These are phyloP conservation scores for Condylura cristata DNA, from an alignment of 2,113 vertebrate species.

Conservation along the genomic window DNA sequence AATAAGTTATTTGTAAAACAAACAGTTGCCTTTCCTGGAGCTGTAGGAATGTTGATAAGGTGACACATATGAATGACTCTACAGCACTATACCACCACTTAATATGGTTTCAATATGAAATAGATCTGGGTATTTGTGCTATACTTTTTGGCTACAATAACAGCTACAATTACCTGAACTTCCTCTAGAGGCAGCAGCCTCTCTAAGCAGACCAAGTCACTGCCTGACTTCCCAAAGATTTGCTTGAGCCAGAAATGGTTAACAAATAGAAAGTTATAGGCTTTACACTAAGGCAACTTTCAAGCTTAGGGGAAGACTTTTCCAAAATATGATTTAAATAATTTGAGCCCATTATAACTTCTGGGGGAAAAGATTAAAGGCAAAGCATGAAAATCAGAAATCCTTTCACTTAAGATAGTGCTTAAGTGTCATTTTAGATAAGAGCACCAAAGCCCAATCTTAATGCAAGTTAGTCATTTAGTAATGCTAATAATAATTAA, in stretches of 20 bases:
- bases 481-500: too few species aligned
- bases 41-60: background rate
- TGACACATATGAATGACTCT: background rate
- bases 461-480: background rate
- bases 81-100: background rate
- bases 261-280: background rate
- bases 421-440: background rate
- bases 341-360: background rate
- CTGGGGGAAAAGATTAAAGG: background rate
- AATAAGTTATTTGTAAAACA: constrained; percentile 48
- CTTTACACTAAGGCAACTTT: background rate
- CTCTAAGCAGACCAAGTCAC: background rate
- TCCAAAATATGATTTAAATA: constrained; percentile 2
- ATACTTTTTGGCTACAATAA: background rate
- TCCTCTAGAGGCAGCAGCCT: background rate
- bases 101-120: background rate
- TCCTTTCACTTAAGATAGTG: background rate
- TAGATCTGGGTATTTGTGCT: background rate
- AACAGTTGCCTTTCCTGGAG: background rate
- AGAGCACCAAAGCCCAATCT: background rate
- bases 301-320: constrained; percentile 18
- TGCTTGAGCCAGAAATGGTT: background rate
- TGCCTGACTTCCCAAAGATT: background rate
- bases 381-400: background rate
- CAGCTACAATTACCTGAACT: background rate